Percentiles rank a stretch among this genome's conserved stretches.
Conservation (phyloP, 2,888 invertebrate genomes). For the Erebia aethiops region DNA sequence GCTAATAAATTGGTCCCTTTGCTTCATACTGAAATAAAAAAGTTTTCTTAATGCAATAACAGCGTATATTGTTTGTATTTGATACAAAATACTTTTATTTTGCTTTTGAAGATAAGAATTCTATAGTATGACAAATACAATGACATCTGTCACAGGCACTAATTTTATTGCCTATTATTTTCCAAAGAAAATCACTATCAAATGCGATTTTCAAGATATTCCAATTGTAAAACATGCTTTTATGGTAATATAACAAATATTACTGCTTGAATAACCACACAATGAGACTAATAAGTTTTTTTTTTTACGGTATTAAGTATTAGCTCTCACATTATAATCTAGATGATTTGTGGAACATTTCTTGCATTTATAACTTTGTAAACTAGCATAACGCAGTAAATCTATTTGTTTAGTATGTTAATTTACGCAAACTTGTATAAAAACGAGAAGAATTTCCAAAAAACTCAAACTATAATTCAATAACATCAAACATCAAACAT, state of each 20-base stretch:
- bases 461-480: slow-evolving; percentile 56
- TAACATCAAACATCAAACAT: slow-evolving; percentile 82
- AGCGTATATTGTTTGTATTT: slow-evolving; percentile 41
- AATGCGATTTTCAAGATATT: slow-evolving; percentile 8
- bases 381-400: slow-evolving; percentile 18
- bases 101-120: slow-evolving; percentile 55
- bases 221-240: slow-evolving; percentile 4
- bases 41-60: slow-evolving; percentile 29
- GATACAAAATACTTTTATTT: slow-evolving; percentile 60
- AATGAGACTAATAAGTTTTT: slow-evolving; percentile 28
- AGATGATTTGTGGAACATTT: slow-evolving; percentile 54
- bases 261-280: slow-evolving; percentile 29
- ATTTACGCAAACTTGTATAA: slow-evolving; percentile 43
- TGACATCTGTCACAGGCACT: slow-evolving; percentile 71
- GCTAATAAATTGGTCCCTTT: slow-evolving; percentile 68
- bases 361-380: slow-evolving; percentile 34
- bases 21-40: slow-evolving; percentile 67
- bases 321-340: slow-evolving; percentile 57
- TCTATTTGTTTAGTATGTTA: slow-evolving; percentile 42
- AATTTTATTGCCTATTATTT: slow-evolving; percentile 47
- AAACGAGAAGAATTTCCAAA: slow-evolving; percentile 44
- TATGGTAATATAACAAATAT: slow-evolving; percentile 25
- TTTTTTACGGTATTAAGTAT: slow-evolving; percentile 44
- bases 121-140: slow-evolving; percentile 59
- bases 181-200: slow-evolving; percentile 33